Evolutionary conservation across 2,888 invertebrate species (phyloP).

Genomic region (Branchipolynoe longqiensis): DNA sequence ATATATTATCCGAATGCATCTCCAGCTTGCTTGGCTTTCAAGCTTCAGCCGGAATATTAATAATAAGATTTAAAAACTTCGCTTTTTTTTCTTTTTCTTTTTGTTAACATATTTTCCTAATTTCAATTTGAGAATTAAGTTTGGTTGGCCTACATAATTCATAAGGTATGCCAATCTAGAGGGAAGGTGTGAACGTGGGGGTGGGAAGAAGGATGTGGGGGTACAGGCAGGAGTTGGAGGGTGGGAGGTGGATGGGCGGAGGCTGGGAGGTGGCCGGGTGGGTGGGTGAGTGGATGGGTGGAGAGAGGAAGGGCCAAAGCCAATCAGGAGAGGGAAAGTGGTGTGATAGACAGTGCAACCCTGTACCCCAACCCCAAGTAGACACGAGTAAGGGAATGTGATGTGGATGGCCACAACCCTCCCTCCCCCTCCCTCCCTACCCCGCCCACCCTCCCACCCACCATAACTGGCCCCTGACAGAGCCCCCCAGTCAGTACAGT

Average conservation of each 20-base stretch:
- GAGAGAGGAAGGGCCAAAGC: neutral
- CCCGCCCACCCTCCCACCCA: too few species aligned
- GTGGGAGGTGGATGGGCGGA: neutral
- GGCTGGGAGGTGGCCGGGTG: neutral
- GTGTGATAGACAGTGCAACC: neutral
- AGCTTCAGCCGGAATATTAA: too few species aligned
- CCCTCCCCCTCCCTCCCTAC: too few species aligned
- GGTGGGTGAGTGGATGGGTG: neutral
- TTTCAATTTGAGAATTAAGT: conserved; percentile 9
- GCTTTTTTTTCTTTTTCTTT: too few species aligned
- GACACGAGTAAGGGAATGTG: neutral
- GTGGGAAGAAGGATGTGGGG: neutral
- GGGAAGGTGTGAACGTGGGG: neutral
- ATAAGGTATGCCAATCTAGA: conserved; percentile 39
- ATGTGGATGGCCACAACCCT: too few species aligned
- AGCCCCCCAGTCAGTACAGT: too few species aligned
- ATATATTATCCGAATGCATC: too few species aligned
- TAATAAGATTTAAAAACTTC: too few species aligned
- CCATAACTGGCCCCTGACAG: too few species aligned
- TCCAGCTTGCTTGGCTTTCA: too few species aligned
- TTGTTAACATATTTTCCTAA: neutral
- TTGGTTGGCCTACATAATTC: conserved; percentile 32
- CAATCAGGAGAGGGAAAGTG: neutral
- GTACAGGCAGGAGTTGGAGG: neutral
- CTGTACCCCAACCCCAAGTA: too few species aligned